Base-by-base conservation (phyloP, 2,888 invertebrate species). In the Nymphalis c-album region DNA sequence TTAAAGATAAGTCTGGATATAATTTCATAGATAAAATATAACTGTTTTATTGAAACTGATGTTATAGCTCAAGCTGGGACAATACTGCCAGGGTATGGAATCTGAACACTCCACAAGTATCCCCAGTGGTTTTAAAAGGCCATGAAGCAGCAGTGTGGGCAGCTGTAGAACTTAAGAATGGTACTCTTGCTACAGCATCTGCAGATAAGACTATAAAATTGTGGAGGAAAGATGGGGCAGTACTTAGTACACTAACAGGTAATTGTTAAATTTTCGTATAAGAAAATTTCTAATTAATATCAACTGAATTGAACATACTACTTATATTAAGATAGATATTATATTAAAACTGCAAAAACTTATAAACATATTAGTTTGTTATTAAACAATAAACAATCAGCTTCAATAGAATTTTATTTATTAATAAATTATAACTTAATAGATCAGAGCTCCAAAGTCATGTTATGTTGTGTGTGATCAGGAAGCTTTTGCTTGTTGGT, bases 1-100 rank as follows among this genome's bases (percentile, higher is more conserved):
- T 31, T 6, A 31, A 31, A 6, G 26, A 31, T 26, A 26, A 26
- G 26, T 26, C 26, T 26, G 26, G 26, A 26, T 31, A 31, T 31
- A 31, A 31, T 31, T 31, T 0, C 26, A 31, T 31, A 6, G 26
- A 31, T 31, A 40, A 13, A 13, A 40, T 40, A 13, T 40, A 4
- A 40, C 3, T 40, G 2, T 40, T 40, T 40, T 40, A 40, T 40
- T 40, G 18, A 7, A 46, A 16, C 45, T 18, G 46, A 53, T 26
- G 40, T 77, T 86, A 96, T 64, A 98, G 97, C 80, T 97, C 98
- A 53, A 98, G 98, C 59, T 99, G 99, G 98, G 99, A 99, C 83
- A 94, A 94, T 73, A 96, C 97, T 6, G 98, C 97, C 0, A 95
- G 96, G 79, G 91, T 97, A 59, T 99, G 99, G 98, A 92, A 91